Conservation (phyloP, 2,888 invertebrate species). For the Cybosia mesomella region DNA sequence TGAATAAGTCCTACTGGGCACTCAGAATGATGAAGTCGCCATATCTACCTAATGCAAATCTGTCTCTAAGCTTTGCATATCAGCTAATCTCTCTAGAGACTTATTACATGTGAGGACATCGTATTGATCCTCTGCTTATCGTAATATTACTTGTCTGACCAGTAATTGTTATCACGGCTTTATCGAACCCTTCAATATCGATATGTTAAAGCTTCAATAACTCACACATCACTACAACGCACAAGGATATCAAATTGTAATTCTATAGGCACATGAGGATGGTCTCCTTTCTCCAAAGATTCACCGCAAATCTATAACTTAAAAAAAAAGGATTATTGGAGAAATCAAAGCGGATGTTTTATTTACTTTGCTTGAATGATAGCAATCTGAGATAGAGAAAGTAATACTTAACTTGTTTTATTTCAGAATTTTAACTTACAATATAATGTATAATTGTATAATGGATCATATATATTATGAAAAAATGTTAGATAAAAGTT, state of each 20-base stretch:
- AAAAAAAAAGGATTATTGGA: slow-evolving; percentile 39
- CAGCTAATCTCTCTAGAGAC: neutral
- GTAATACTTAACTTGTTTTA: slow-evolving; percentile 1
- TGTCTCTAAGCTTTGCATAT: neutral
- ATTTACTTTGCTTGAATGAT: slow-evolving; percentile 5
- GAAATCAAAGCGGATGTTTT: slow-evolving; percentile 37
- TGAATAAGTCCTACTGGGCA: neutral
- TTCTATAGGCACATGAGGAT: slow-evolving; percentile 62
- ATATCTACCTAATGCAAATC: neutral
- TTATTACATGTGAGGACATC: neutral
- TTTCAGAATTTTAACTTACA: neutral
- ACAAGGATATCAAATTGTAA: slow-evolving; percentile 77
- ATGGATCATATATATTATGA: neutral
- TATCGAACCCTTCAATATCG: slow-evolving; percentile 7
- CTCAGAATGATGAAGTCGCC: neutral
- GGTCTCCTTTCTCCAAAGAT: slow-evolving; percentile 78
- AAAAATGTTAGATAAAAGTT: neutral
- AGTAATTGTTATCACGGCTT: slow-evolving; percentile 6
- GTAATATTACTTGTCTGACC: neutral
- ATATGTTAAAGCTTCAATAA: slow-evolving; percentile 6
- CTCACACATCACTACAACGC: slow-evolving; percentile 50
- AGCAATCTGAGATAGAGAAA: slow-evolving; percentile 1
- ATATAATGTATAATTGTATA: neutral
- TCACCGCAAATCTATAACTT: slow-evolving; percentile 54
- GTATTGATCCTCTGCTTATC: neutral